Base-by-base conservation (phyloP, 2,888 invertebrate species). In the Geophilus truncorum region DNA sequence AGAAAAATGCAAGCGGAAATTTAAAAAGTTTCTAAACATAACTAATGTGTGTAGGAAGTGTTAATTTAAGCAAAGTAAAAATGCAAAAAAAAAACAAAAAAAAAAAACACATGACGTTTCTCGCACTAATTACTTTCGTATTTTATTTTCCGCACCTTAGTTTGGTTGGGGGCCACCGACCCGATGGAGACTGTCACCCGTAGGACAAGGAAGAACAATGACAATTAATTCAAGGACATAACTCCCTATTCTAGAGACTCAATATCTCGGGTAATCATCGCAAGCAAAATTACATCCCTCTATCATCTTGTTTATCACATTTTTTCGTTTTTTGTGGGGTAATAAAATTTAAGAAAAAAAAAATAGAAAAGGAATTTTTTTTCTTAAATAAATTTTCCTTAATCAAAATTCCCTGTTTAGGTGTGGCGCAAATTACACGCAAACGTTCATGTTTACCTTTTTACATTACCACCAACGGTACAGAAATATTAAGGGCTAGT, bases 371-470 rank as follows among this genome's bases (percentile, higher is more conserved):
- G n/a, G n/a, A n/a, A n/a, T n/a, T n/a, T n/a, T n/a, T n/a, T n/a
- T n/a, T n/a, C n/a, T n/a, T n/a, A n/a, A n/a, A n/a, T n/a, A 51
- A 18, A 21, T 18, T 51, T 70, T 70, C 70, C 28, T 70, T 70
- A 70, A 70, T 70, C 70, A 70, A 70, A 70, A 70, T 70, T 70
- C 70, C 12, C 70, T 28, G 70, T 23, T 70, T 70, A 70, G 70
- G 70, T 70, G 70, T 70, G 70, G 70, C 70, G 9, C 70, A 70
- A 23, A 70, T 70, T 70, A 70, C 70, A 70, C 70, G 70, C 70
- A 70, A 70, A 25, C 70, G 23, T 70, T 70, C 70, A 70, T 70
- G 70, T 70, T 70, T 70, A 70, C 70, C 15, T 70, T 70, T 70
- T 70, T 70, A 10, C 70, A 62, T 62, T 23, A 62, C 18, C 21